phyloP scores from a whole-genome alignment of 2,797 vertebrate species.

The Benthosema pterotum region DNA sequence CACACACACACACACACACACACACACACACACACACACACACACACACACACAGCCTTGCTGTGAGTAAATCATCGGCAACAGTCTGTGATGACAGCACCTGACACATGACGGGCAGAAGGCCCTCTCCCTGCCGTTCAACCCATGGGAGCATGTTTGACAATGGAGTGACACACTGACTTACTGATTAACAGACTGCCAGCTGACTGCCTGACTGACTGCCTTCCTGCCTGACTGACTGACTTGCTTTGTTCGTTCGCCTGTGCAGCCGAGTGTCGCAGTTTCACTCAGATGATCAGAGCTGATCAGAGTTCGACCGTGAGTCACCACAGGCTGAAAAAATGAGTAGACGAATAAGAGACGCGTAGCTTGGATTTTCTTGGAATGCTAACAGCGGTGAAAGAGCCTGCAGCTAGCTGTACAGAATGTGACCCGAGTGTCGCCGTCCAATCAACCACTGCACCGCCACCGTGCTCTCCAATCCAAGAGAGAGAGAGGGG shows the following conservation, averaged over 20 bases:
- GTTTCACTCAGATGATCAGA: constrained; percentile 26
- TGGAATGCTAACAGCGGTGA: constrained; percentile 17
- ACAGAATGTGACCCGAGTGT: constrained; percentile 17
- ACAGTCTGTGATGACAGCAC: constrained; percentile 57
- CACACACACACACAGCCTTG: too few relatives aligned
- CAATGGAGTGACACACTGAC: constrained; percentile 50
- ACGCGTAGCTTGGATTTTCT: constrained; percentile 27
- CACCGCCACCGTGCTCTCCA: not conserved
- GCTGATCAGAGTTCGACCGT: constrained; percentile 37
- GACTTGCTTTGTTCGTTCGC: not conserved
- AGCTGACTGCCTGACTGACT: not conserved
- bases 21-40: too few relatives aligned
- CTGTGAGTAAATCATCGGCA: constrained; percentile 55
- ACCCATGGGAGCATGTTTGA: constrained; percentile 54
- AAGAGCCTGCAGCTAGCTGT: constrained; percentile 9
- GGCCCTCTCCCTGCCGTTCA: constrained; percentile 39
- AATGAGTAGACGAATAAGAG: constrained; percentile 17
- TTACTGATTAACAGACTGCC: constrained; percentile 31
- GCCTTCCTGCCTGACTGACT: constrained; percentile 34
- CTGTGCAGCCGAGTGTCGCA: constrained; percentile 10
- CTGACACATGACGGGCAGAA: constrained; percentile 60
- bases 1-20: too few relatives aligned
- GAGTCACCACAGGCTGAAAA: constrained; percentile 20
- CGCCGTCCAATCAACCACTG: not conserved
- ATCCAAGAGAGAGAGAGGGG: constrained; percentile 18